These are phyloP conservation scores for Arion vulgaris DNA, from an alignment of 1,140 invertebrate species.

Conservation along the genomic window DNA sequence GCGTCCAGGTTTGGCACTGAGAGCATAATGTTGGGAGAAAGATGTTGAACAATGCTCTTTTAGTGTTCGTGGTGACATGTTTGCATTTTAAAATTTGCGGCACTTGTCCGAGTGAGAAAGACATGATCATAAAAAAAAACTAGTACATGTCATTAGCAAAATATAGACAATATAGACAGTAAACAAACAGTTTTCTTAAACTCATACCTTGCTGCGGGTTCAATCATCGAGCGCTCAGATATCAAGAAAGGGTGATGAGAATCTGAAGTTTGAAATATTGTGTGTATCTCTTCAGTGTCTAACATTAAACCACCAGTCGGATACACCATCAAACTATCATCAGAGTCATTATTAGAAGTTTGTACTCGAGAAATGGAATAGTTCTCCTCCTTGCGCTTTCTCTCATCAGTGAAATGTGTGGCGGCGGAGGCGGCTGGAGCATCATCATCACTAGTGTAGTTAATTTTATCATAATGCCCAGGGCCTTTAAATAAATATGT, in stretches of 20 bases:
- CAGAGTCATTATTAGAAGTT: conserved; percentile 2
- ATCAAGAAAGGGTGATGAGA: not conserved
- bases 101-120: too few species aligned
- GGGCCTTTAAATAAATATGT: not conserved
- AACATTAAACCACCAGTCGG: not conserved
- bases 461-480: not conserved
- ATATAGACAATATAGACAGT: too few species aligned
- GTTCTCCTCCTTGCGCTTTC: not conserved
- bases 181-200: too few species aligned
- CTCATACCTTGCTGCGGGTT: not conserved
- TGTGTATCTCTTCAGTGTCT: not conserved
- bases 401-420: not conserved
- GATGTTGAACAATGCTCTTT: too few species aligned
- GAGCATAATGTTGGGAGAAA: too few species aligned
- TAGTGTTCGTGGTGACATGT: too few species aligned
- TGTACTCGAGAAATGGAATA: not conserved
- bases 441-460: too few species aligned
- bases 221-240: conserved; percentile 8
- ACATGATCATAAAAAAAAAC: too few species aligned
- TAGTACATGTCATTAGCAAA: too few species aligned
- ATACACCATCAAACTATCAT: not conserved
- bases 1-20: too few species aligned
- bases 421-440: too few species aligned
- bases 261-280: not conserved
- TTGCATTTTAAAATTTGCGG: too few species aligned